Conservation (phyloP, 2,888 invertebrate species). For the Agrotis clavis region DNA sequence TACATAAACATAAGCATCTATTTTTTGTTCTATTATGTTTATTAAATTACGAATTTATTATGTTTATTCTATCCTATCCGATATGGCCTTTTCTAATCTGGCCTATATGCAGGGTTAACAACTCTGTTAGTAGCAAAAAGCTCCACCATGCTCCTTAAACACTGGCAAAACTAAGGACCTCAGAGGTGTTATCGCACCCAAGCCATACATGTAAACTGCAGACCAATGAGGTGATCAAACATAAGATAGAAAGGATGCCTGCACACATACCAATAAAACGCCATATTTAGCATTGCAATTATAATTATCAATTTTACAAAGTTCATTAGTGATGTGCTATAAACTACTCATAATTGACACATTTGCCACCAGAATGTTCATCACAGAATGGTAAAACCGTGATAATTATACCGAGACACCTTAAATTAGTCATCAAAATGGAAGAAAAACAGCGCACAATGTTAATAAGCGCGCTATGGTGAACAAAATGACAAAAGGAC, state of each 20-base stretch:
- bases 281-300: slow-evolving; percentile 50
- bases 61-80: too few relatives aligned
- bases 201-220: slow-evolving; percentile 48
- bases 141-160: background rate
- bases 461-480: slow-evolving; percentile 78
- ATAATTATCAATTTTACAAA: slow-evolving; percentile 55
- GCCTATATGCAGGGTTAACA: background rate
- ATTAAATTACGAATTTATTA: too few relatives aligned
- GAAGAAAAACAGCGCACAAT: slow-evolving; percentile 71
- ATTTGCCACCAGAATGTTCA: slow-evolving; percentile 64
- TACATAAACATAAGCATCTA: background rate
- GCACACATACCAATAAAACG: slow-evolving; percentile 40
- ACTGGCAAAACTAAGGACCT: slow-evolving; percentile 21
- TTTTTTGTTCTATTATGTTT: too few relatives aligned
- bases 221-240: slow-evolving; percentile 46
- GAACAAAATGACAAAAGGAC: slow-evolving; percentile 81
- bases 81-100: background rate
- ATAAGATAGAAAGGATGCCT: slow-evolving; percentile 42
- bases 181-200: slow-evolving; percentile 34
- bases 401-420: slow-evolving; percentile 68
- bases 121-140: background rate
- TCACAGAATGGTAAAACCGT: slow-evolving; percentile 55
- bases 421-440: slow-evolving; percentile 72
- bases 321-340: slow-evolving; percentile 48
- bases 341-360: slow-evolving; percentile 67